These are phyloP conservation scores for Lasioglossum lativentre DNA, from an alignment of 2,888 invertebrate species.

Conservation along the genomic window DNA sequence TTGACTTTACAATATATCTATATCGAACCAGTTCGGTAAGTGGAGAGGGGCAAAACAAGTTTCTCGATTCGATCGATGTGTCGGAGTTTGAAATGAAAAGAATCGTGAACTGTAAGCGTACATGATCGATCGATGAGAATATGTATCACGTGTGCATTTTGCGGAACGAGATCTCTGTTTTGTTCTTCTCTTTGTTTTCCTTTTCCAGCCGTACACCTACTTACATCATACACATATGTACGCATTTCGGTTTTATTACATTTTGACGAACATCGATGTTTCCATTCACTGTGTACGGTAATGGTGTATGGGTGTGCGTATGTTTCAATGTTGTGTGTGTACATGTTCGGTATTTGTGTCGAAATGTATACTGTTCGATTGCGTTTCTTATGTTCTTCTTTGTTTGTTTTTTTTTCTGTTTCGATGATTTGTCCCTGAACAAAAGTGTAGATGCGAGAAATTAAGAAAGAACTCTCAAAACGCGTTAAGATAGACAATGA, in stretches of 20 bases:
- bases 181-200: background rate
- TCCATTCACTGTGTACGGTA: slow-evolving; percentile 17
- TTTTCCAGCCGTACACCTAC: slow-evolving; percentile 24
- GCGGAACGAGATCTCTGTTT: slow-evolving; percentile 14
- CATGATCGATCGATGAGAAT: slow-evolving; percentile 66
- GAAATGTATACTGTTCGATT: slow-evolving; percentile 57
- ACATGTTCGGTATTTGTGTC: slow-evolving; percentile 43
- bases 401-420: slow-evolving; percentile 34
- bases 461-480: slow-evolving; percentile 63
- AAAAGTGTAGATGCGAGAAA: slow-evolving; percentile 54
- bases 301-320: background rate
- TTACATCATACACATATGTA: slow-evolving; percentile 16
- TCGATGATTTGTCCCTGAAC: slow-evolving; percentile 11
- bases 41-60: slow-evolving; percentile 78
- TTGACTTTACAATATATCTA: slow-evolving; percentile 78
- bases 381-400: slow-evolving; percentile 40
- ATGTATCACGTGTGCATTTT: slow-evolving; percentile 45
- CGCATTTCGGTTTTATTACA: slow-evolving; percentile 8
- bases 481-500: slow-evolving; percentile 71
- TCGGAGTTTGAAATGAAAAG: slow-evolving; percentile 44
- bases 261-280: slow-evolving; percentile 40
- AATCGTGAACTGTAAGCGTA: slow-evolving; percentile 45
- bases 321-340: slow-evolving; percentile 38
- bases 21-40: slow-evolving; percentile 75
- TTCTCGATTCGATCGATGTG: slow-evolving; percentile 47